Base-by-base conservation (phyloP, 2,113 vertebrate species). In the Callocephalon fimbriatum region DNA sequence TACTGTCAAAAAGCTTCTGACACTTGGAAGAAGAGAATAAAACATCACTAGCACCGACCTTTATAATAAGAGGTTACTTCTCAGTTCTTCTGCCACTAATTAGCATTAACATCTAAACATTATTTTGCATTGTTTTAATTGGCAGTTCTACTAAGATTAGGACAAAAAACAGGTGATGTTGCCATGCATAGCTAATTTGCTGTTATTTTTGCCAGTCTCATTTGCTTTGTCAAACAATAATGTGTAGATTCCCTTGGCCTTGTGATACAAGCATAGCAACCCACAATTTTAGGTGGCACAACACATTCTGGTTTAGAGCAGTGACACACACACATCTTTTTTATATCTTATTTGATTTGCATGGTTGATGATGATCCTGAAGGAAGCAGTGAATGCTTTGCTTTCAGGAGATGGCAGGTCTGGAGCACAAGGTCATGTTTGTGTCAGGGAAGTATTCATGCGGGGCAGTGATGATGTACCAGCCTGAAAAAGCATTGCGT, bases 121-220 rank as follows among this genome's bases (percentile, higher is more conserved):
- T 94, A 88, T 47, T 90, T 93, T 76, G 22, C 47, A 31, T 26
- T 79, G 68, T 88, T 96, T 97, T 94, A 93, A 96, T 90, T 96
- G 61, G 35, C 63, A 79, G 8, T 54, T 89, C 79, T 91, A 29
- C 72, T 71, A 92, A 13, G 59, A 94, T 73, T 63, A 70, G 75
- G 40, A 31, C 19, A 95, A 90, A 82, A 97, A 95, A 18, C 44
- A 95, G 74, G 35, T 48, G 90, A 94, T 53, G 37, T 21, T 87
- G 15, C 71, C 35, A 92, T 81, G 87, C 58, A 86, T 62, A 95
- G 58, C 82, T 87, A 45, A 78, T 95, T 74, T 89, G 47, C 58
- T 93, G 8, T 40, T 90, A 25, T 86, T 86, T 90, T 80, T 48
- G 27, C 71, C 20, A 61, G 32, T 75, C 53, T 53, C 66, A 11